phyloP scores from a whole-genome alignment of 2,888 invertebrate species.

The Clistopyga incitator region DNA sequence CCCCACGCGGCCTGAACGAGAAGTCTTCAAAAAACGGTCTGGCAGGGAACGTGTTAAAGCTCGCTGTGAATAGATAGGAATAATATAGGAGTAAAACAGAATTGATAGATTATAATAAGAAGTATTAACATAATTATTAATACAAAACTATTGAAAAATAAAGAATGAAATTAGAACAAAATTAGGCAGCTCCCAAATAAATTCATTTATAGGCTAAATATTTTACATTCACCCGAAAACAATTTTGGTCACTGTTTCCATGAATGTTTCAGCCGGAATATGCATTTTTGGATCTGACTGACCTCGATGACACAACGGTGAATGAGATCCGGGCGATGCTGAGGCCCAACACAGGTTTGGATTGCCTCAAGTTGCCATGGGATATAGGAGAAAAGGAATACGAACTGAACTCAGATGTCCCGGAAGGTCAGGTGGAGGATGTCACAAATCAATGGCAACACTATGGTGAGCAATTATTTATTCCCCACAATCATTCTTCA shows the following conservation, averaged over 20 bases:
- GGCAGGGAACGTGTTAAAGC: too few species aligned
- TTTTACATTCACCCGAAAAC: not conserved
- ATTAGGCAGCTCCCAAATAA: not conserved
- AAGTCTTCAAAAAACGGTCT: too few species aligned
- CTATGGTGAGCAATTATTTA: constrained; percentile 73
- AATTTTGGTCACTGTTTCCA: not conserved
- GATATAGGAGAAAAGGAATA: constrained; percentile 75
- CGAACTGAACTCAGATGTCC: constrained; percentile 66
- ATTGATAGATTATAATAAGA: too few species aligned
- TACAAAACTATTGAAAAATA: too few species aligned
- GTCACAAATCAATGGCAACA: constrained; percentile 76
- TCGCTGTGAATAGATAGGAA: too few species aligned
- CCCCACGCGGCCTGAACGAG: too few species aligned
- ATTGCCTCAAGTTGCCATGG: constrained; percentile 79
- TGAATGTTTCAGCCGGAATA: constrained; percentile 73
- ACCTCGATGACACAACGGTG: constrained; percentile 75
- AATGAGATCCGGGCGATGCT: constrained; percentile 76
- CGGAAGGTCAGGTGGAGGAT: constrained; percentile 70
- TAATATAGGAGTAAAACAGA: too few species aligned
- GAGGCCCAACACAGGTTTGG: constrained; percentile 71
- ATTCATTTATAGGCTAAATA: not conserved
- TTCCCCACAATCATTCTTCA: not conserved
- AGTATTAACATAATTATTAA: too few species aligned
- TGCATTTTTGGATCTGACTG: constrained; percentile 78
- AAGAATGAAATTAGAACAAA: not conserved